These are phyloP conservation scores for Heliconius nattereri DNA, from an alignment of 1,140 invertebrate genomes.

Conservation along the genomic window DNA sequence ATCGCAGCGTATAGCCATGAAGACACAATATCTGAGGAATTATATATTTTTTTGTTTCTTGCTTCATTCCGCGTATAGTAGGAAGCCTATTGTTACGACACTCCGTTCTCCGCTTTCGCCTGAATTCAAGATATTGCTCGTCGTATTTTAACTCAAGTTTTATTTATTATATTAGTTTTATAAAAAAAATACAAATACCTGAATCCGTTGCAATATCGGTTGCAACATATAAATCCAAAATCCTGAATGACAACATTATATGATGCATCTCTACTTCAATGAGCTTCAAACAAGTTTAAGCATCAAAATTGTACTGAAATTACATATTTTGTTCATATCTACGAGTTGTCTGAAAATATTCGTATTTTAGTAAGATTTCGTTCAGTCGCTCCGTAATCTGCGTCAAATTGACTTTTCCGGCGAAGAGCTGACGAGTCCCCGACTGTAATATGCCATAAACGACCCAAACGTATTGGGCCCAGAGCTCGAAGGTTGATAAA, in stretches of 20 bases:
- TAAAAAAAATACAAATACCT: background rate
- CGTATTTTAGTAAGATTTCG: conserved; percentile 66
- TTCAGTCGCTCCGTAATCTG: conserved; percentile 69
- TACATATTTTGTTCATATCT: conserved; percentile 58
- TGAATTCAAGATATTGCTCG: too few relatives aligned
- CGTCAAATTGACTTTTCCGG: conserved; percentile 73
- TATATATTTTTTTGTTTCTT: too few relatives aligned
- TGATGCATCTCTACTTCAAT: conserved; percentile 16
- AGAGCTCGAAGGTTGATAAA: conserved; percentile 73
- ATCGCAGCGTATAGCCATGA: background rate
- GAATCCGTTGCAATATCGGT: background rate
- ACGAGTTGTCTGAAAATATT: conserved; percentile 57
- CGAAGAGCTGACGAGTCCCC: conserved; percentile 68
- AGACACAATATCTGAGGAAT: too few relatives aligned
- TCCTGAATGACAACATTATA: background rate
- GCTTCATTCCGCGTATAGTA: too few relatives aligned
- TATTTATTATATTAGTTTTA: too few relatives aligned
- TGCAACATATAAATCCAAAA: background rate
- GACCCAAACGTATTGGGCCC: conserved; percentile 75
- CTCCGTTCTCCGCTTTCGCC: too few relatives aligned
- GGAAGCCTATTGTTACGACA: too few relatives aligned
- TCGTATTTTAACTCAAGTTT: too few relatives aligned
- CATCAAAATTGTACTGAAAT: conserved; percentile 26
- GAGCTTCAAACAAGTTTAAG: conserved; percentile 23
- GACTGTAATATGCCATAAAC: conserved; percentile 77